phyloP scores from a whole-genome alignment of 1,140 invertebrate genomes.

The Apocrypta bakeri region DNA sequence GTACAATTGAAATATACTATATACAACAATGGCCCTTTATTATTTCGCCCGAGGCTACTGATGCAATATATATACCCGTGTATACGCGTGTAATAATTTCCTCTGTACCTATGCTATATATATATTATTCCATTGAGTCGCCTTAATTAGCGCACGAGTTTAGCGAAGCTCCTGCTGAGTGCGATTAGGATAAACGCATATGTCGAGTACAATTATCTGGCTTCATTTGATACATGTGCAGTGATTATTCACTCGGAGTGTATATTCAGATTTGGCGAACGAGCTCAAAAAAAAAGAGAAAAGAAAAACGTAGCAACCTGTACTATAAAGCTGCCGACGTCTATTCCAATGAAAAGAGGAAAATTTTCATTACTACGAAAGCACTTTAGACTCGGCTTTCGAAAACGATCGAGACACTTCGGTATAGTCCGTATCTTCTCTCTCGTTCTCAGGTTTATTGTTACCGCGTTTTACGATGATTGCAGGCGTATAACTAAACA shows the following conservation, averaged over 20 bases:
- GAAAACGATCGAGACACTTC: not conserved
- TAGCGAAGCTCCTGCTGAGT: too few species aligned
- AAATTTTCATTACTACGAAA: not conserved
- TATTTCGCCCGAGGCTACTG: not conserved
- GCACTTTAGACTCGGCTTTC: not conserved
- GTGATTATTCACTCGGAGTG: too few species aligned
- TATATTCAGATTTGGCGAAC: not conserved
- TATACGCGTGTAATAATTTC: not conserved
- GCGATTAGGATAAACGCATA: not conserved
- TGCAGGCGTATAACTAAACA: not conserved
- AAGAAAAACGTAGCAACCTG: not conserved
- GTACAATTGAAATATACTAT: not conserved
- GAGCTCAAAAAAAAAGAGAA: too few species aligned
- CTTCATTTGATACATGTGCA: too few species aligned
- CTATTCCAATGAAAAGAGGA: not conserved
- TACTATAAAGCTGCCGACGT: not conserved
- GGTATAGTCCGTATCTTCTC: not conserved
- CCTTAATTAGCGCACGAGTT: not conserved
- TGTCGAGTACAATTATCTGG: not conserved
- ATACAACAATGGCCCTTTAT: not conserved
- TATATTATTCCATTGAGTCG: conserved; percentile 16
- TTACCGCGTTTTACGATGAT: not conserved
- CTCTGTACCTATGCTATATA: not conserved
- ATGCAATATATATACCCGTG: conserved; percentile 6
- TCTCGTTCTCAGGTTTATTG: not conserved